A percentile compares a stretch with the other conserved stretches of the same genome.
Conservation (phyloP, 1,140 invertebrate genomes). For the Rhopalosiphum maidis region DNA sequence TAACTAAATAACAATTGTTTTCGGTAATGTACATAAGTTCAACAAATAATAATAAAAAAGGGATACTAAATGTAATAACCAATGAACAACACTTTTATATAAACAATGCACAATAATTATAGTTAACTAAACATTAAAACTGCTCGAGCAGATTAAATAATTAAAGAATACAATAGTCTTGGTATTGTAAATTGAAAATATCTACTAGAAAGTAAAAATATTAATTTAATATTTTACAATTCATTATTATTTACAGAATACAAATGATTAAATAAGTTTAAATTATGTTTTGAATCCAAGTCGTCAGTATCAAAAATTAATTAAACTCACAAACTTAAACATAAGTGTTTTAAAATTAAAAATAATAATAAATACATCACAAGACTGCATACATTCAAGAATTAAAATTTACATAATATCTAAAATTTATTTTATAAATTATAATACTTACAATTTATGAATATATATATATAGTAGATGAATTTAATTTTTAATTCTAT, state of each 20-base stretch:
- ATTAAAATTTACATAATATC: background rate
- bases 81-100: background rate
- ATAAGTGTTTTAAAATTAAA: background rate
- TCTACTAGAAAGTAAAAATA: constrained; percentile 9
- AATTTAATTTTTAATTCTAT: background rate
- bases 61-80: background rate
- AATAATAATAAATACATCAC: constrained; percentile 31
- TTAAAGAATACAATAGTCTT: background rate
- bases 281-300: constrained; percentile 1
- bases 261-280: constrained; percentile 5
- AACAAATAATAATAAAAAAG: background rate
- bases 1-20: constrained; percentile 13
- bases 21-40: background rate
- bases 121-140: background rate
- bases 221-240: constrained; percentile 13
- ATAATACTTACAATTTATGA: background rate
- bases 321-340: constrained; percentile 19
- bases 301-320: constrained; percentile 2
- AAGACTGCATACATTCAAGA: background rate
- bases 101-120: background rate
- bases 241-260: constrained; percentile 27
- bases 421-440: background rate
- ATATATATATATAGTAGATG: constrained; percentile 3
- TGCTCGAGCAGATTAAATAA: background rate
- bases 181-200: background rate